Evolutionary conservation across 2,113 vertebrate genomes (phyloP).

Genomic region (Microtus oregoni): DNA sequence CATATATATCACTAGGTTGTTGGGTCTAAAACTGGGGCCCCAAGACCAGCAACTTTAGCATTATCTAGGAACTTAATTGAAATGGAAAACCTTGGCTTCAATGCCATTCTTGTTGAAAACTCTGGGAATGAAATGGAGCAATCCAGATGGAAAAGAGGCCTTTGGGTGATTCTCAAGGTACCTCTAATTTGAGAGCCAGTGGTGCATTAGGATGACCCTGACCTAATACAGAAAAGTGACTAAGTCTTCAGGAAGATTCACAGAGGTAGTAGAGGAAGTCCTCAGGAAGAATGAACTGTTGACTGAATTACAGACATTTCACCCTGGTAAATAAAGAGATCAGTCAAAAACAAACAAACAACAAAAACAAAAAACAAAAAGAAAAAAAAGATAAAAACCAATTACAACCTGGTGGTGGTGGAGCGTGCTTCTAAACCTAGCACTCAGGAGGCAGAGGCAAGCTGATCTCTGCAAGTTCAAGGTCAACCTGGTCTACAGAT

Average conservation of each 20-base stretch:
- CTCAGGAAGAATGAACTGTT: neutral
- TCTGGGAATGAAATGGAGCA: neutral
- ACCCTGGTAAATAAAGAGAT: too few species aligned
- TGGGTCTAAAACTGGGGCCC: neutral
- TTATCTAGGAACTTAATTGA: neutral
- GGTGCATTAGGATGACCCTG: neutral
- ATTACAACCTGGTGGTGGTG: too few species aligned
- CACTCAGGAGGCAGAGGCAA: too few species aligned
- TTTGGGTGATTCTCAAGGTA: neutral
- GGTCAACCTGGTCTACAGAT: too few species aligned
- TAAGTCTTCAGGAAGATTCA: neutral
- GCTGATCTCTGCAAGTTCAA: too few species aligned
- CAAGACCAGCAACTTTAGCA: neutral
- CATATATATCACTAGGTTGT: neutral
- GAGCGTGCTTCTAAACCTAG: too few species aligned
- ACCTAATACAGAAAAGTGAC: neutral
- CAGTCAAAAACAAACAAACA: too few species aligned
- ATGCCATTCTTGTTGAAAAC: neutral
- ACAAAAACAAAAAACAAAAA: too few species aligned
- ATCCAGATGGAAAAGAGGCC: neutral
- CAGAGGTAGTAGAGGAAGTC: neutral
- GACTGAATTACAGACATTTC: neutral
- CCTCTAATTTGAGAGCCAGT: neutral
- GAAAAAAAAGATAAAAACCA: too few species aligned
- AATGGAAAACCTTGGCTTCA: neutral